A percentile compares a stretch with the other conserved stretches of the same genome.
phyloP scores from a whole-genome alignment of 2,888 invertebrate species.

The Epinotia brunnichana region DNA sequence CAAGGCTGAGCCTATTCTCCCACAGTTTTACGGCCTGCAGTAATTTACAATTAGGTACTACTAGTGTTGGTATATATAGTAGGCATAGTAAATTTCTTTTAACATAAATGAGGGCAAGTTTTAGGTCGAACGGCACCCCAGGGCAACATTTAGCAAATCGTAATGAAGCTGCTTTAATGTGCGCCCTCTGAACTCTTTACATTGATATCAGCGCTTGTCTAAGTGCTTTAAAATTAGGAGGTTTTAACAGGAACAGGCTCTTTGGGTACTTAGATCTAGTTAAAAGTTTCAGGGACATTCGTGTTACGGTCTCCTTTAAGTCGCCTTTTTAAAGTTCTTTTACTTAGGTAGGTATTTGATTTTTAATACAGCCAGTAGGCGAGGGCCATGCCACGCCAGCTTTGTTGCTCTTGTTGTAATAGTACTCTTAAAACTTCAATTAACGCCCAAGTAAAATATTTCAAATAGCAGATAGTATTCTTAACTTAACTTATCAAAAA shows the following conservation, averaged over 20 bases:
- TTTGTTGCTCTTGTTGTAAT: neutral
- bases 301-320: neutral
- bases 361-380: neutral
- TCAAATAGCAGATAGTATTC: neutral
- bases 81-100: conserved; percentile 16
- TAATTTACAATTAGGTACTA: neutral
- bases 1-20: neutral
- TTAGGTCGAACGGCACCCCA: conserved; percentile 32
- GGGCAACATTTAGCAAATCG: conserved; percentile 41
- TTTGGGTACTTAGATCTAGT: neutral
- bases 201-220: conserved; percentile 16
- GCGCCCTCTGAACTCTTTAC: conserved; percentile 23
- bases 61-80: neutral
- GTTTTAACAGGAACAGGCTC: neutral
- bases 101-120: conserved; percentile 27
- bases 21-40: neutral
- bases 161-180: conserved; percentile 39
- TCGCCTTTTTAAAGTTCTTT: neutral
- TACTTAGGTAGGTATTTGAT: neutral
- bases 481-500: no score
- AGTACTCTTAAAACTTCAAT: neutral
- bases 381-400: neutral
- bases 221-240: conserved; percentile 14
- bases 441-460: neutral
- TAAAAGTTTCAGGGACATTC: neutral